A percentile compares a stretch with the other conserved stretches of the same genome.
Evolutionary conservation across 2,113 vertebrate genomes (phyloP).

Genomic region (Antidorcas marsupialis): DNA sequence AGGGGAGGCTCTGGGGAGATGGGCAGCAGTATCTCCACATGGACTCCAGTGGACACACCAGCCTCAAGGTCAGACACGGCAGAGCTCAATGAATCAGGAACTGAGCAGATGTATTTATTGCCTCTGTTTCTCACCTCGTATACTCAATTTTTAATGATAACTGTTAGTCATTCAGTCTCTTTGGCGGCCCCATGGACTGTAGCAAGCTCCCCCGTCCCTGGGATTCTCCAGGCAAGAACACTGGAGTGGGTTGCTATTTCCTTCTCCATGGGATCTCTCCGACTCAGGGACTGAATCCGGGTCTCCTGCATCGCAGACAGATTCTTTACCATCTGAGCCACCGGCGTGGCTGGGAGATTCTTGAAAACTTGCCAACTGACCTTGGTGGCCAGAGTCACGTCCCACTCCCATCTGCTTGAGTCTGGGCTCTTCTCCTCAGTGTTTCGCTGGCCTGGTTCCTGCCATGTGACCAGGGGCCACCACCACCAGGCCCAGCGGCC

Average conservation of each 20-base stretch:
- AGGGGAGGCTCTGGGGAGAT: rapidly evolving
- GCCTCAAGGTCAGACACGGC: neutral
- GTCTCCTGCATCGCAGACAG: neutral
- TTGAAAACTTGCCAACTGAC: neutral
- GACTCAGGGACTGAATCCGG: neutral
- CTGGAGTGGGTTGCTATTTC: neutral
- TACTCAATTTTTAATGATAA: neutral
- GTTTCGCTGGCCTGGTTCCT: neutral
- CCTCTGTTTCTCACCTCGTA: neutral
- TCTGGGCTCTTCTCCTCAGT: neutral
- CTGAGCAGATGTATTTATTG: too few species aligned
- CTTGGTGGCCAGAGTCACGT: rapidly evolving
- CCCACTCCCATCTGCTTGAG: rapidly evolving
- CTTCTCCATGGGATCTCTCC: neutral
- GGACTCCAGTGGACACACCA: neutral
- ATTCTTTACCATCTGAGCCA: neutral
- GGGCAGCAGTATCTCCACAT: neutral
- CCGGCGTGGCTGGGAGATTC: neutral
- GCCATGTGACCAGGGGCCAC: rapidly evolving
- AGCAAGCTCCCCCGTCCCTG: neutral
- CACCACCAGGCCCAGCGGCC: rapidly evolving
- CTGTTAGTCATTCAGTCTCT: too few species aligned
- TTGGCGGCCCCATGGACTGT: neutral
- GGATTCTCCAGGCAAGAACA: neutral
- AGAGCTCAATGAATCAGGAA: neutral